phyloP scores from a whole-genome alignment of 2,888 invertebrate genomes.

The Atethmia centrago region DNA sequence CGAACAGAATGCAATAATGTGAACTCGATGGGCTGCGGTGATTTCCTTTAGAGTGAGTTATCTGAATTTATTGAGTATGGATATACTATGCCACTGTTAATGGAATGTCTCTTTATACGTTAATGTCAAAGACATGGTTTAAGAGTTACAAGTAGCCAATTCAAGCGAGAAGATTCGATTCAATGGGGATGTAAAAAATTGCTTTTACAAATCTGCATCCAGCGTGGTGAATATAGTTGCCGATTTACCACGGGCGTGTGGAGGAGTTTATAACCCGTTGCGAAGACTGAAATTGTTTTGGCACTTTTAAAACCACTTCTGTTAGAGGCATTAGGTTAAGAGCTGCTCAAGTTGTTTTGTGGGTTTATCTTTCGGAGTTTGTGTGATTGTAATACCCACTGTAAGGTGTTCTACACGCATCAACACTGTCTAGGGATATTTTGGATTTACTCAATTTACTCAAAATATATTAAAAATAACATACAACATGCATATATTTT shows the following conservation, averaged over 20 bases:
- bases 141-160: neutral
- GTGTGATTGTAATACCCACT: too few relatives aligned
- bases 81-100: neutral
- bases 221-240: neutral
- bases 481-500: too few relatives aligned
- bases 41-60: constrained; percentile 51
- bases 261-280: neutral
- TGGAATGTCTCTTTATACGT: neutral
- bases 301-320: neutral
- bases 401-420: too few relatives aligned
- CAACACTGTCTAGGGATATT: too few relatives aligned
- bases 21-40: constrained; percentile 30
- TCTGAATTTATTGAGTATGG: constrained; percentile 25
- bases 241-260: neutral
- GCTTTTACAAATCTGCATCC: neutral
- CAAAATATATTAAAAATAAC: too few relatives aligned
- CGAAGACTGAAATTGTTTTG: neutral
- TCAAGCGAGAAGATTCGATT: neutral
- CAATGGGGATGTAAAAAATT: neutral
- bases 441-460: too few relatives aligned
- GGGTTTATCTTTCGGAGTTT: too few relatives aligned
- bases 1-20: constrained; percentile 64
- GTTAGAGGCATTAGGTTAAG: too few relatives aligned
- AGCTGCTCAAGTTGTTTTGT: too few relatives aligned
- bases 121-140: neutral